Conservation (phyloP, 2,888 invertebrate species). For the Autographa gamma region DNA sequence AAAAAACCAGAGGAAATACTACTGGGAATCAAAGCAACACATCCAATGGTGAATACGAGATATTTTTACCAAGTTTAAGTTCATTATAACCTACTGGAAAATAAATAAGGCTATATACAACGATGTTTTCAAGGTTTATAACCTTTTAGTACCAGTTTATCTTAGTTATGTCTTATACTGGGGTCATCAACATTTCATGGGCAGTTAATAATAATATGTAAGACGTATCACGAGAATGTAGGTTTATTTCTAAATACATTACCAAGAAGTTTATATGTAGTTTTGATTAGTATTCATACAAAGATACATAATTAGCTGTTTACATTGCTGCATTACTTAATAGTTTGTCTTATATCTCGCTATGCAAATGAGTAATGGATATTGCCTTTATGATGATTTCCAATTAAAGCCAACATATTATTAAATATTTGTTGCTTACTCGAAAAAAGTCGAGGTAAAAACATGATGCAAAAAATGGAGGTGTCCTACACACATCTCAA, state of each 20-base stretch:
- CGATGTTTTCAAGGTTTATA: conserved; percentile 19
- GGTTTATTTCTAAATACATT: conserved; percentile 26
- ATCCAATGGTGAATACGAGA: no score
- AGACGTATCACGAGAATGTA: conserved; percentile 19
- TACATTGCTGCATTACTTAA: no score
- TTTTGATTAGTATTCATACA: background rate
- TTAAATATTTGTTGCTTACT: no score
- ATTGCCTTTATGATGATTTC: background rate
- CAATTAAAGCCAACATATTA: no score
- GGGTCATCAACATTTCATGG: conserved; percentile 42
- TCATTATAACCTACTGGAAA: conserved; percentile 13
- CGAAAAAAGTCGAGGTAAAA: no score
- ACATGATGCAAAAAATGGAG: no score
- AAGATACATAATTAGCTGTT: background rate
- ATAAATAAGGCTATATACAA: conserved; percentile 14
- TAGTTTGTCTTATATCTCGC: no score
- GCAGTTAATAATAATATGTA: conserved; percentile 40
- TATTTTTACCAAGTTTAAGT: background rate
- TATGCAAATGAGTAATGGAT: no score
- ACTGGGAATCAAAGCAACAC: no score
- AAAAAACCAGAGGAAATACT: no score
- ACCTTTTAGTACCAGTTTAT: conserved; percentile 34
- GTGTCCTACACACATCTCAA: conserved; percentile 19
- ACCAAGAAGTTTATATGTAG: background rate
- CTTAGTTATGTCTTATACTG: conserved; percentile 24